phyloP scores from a whole-genome alignment of 2,797 vertebrate genomes.

The Synanceia verrucosa region DNA sequence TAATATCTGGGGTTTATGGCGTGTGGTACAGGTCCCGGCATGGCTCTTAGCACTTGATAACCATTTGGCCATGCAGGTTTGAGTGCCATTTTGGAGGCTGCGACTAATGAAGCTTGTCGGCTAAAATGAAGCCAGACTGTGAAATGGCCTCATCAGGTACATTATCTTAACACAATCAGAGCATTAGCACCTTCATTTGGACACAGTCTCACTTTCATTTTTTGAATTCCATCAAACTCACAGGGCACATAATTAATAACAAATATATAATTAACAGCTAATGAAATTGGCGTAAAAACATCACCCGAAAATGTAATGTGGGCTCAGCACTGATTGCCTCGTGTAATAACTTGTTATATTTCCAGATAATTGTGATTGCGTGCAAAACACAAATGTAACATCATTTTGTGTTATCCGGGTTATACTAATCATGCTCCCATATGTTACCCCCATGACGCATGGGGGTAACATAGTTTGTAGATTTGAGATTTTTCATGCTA shows the following conservation, averaged over 20 bases:
- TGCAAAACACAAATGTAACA: background rate
- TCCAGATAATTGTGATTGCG: background rate
- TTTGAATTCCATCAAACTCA: conserved; percentile 39
- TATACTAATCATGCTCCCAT: background rate
- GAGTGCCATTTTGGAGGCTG: conserved; percentile 72
- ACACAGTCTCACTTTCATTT: conserved; percentile 44
- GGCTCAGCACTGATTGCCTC: background rate
- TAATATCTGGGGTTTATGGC: conserved; percentile 84
- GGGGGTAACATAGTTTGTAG: background rate
- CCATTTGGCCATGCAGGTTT: conserved; percentile 72
- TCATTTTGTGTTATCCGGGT: background rate
- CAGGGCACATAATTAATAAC: conserved; percentile 37
- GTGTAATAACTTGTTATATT: conserved; percentile 2
- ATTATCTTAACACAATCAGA: conserved; percentile 79
- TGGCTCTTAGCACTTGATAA: conserved; percentile 72
- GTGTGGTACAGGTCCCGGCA: conserved; percentile 75
- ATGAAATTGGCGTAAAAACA: conserved; percentile 33
- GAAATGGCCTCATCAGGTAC: conserved; percentile 83
- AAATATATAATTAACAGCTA: conserved; percentile 28
- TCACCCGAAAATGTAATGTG: conserved; percentile 2
- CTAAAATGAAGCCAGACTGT: conserved; percentile 79
- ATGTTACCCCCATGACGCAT: background rate
- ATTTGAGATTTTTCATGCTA: background rate
- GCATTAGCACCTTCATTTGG: conserved; percentile 68
- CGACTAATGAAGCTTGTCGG: conserved; percentile 80